Evolutionary conservation across 37 sponge, comb jelly and placozoan genomes (phyloP), one percentile per base, ranked within the genome.

Genomic region (Cladorhizidae sp.): DNA sequence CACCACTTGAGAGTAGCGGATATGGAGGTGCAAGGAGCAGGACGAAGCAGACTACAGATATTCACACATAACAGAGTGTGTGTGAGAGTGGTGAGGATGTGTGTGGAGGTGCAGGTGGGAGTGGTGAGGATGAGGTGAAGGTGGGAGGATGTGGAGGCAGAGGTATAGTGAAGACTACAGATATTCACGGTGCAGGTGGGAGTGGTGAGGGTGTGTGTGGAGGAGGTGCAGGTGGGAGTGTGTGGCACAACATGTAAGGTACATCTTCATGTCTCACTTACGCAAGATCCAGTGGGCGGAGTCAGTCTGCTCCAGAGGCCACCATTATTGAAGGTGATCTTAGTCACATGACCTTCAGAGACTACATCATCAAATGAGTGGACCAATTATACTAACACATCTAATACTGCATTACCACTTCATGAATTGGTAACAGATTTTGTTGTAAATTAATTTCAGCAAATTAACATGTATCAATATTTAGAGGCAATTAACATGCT

Each of bases 271-370:
- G 25, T 28, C 6, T 3, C 14, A 71, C 86, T 86, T 74, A 87
- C 87, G 57, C 82, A 81, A 57, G 22, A 6, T 50, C 65, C 49
- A 5, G 41, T 33, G 33, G 85, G 78, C 0, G 64, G 45, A 35
- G 38, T 32, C 20, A 91, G 72, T 32, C 63, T 73, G 18, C 73
- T 31, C 91, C 91, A 91, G 17, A 1, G 21, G 18, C 70, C 91
- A 29, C 91, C 91, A 67, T 86, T 91, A 64, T 91, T 76, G 74
- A 86, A 91, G 41, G 91, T 82, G 39, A 91, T 86, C 62, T 57
- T 75, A 41, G 82, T 70, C 8, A 75, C 69, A 69, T 81, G 88
- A 59, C 71, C 65, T 28, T 49, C 58, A 21, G 29, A 42, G 55
- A 39, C 43, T 39, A 35, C 18, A 39, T 2, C 12, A 32, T 22